Evolutionary conservation across 2,113 vertebrate species (phyloP).

Genomic region (Girardinichthys multiradiatus): DNA sequence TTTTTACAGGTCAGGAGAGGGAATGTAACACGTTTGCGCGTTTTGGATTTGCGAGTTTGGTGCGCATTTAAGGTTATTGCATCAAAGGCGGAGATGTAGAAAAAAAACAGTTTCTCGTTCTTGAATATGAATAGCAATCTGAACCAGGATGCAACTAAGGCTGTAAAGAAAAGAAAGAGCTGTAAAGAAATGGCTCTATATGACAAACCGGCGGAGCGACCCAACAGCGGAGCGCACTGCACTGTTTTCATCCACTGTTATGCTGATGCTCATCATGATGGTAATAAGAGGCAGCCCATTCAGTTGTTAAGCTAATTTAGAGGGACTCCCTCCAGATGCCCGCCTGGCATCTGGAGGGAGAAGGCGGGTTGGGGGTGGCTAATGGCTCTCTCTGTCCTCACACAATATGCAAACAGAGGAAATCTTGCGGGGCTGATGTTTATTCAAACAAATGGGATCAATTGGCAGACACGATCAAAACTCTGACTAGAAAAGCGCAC

Average conservation of each 20-base stretch:
- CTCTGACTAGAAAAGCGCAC: slow-evolving; percentile 17
- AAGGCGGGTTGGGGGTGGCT: slow-evolving; percentile 16
- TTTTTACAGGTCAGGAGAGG: no score
- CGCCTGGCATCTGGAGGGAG: slow-evolving; percentile 17
- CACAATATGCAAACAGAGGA: slow-evolving; percentile 55
- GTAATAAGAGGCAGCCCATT: no score
- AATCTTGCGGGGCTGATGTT: slow-evolving; percentile 63
- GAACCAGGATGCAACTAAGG: slow-evolving; percentile 29
- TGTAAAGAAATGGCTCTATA: neutral
- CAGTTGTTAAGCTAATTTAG: slow-evolving; percentile 64
- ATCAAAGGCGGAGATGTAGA: neutral
- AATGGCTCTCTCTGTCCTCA: slow-evolving; percentile 5
- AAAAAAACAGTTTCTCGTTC: neutral
- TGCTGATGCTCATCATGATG: slow-evolving; percentile 56
- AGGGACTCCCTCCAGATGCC: slow-evolving; percentile 31
- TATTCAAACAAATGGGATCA: slow-evolving; percentile 75
- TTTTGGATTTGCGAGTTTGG: no score
- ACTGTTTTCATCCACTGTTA: slow-evolving; percentile 47
- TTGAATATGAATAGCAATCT: neutral
- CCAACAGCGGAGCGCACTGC: slow-evolving; percentile 7
- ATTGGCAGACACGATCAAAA: slow-evolving; percentile 72
- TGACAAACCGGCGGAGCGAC: slow-evolving; percentile 17
- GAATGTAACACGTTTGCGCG: no score
- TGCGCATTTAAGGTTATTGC: neutral
- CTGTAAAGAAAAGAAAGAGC: slow-evolving; percentile 6